Evolutionary conservation across 2,888 invertebrate genomes (phyloP), one percentile per base, ranked within the genome.

Genomic region (Eupithecia exiguata): DNA sequence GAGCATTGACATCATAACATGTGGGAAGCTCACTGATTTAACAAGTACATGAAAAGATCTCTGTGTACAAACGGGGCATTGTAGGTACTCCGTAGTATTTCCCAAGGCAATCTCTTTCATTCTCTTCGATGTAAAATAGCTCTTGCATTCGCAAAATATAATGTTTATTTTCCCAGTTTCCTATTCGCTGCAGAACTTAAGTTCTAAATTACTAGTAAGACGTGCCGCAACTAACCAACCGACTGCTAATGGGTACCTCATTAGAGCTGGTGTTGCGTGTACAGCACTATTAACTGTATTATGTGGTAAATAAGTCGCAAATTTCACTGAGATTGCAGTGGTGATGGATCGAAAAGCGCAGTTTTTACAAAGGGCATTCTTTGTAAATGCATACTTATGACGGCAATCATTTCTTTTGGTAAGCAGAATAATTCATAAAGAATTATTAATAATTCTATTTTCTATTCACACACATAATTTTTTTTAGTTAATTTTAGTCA

Each of bases 211-310:
- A 72, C 74, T 72, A 67, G 69, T 68, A 72, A 75, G 71, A 76
- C 80, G 75, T 78, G 78, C 75, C 73, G 79, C 71, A 75, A 74
- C 77, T 76, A 71, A 76, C 78, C 79, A 75, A 76, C 76, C 67
- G 71, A 69, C 78, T 74, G 73, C 75, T 78, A 79, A 80, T 79
- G 78, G 74, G 74, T 72, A 69, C 70, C 77, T 80, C 80, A 80
- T 80, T 80, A 80, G 76, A 72, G 70, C 66, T 62, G 66, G 73
- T 46, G 74, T 80, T 76, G 79, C 80, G 80, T 79, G 80, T 74
- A 73, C 71, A 74, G 76, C 71, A 76, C 76, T 80, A 79, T 79
- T 80, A 77, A 77, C 79, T 68, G 76, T 69, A 74, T 76, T 78
- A 75, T 79, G 75, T 76, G 61, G 77, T 79, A 78, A 77, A 80